A percentile compares a stretch with the other conserved stretches of the same genome.
phyloP scores from a whole-genome alignment of 2,888 invertebrate genomes.

The Macrosiphum euphorbiae region DNA sequence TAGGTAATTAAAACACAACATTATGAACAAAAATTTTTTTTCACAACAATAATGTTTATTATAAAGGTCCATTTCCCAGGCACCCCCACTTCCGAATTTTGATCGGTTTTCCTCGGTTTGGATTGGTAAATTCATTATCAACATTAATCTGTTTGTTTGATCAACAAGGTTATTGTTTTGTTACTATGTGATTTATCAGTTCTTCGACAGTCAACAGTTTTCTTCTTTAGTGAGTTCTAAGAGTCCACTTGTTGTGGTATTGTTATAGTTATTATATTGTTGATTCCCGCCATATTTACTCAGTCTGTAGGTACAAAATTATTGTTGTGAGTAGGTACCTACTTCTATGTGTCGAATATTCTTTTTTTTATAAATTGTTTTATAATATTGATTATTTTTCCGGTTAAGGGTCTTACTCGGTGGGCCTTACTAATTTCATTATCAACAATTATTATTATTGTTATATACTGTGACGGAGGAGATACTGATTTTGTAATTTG shows the following conservation, averaged over 20 bases:
- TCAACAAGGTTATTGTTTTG: neutral
- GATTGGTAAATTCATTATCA: neutral
- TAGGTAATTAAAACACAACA: no score
- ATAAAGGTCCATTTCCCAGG: no score
- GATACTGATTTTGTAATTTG: neutral
- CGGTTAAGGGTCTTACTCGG: neutral
- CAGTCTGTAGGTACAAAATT: neutral
- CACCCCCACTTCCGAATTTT: no score
- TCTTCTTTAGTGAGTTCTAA: neutral
- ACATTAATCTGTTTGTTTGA: neutral
- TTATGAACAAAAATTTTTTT: neutral
- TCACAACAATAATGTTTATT: neutral
- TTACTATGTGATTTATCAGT: neutral
- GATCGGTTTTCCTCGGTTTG: neutral
- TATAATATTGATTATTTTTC: neutral
- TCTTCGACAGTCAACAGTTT: neutral
- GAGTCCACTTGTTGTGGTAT: neutral
- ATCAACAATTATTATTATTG: neutral
- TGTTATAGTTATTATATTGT: neutral
- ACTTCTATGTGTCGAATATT: neutral
- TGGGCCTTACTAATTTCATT: neutral
- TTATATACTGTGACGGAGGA: neutral
- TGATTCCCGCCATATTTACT: neutral
- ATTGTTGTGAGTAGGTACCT: neutral
- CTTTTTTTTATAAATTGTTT: neutral